A percentile compares a stretch with the other conserved stretches of the same genome.
Evolutionary conservation across 1,140 invertebrate species (phyloP).

Genomic region (Drosophila tsacasi): DNA sequence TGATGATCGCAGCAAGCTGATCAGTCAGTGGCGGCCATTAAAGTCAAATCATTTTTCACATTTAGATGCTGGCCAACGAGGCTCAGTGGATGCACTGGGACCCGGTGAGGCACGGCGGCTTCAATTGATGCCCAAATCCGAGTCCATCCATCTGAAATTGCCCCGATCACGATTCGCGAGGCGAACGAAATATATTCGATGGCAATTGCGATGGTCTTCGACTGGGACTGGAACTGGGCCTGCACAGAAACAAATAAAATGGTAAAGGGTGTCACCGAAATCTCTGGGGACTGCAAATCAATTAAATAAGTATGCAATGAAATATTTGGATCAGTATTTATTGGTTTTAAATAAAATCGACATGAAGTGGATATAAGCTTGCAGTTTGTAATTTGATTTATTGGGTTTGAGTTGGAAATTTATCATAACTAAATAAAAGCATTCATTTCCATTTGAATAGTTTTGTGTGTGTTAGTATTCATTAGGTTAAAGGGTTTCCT

Average conservation of each 20-base stretch:
- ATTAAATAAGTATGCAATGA: background rate
- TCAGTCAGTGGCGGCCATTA: slow-evolving; percentile 84
- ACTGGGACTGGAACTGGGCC: slow-evolving; percentile 27
- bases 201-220: slow-evolving; percentile 36
- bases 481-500: no score
- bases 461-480: background rate
- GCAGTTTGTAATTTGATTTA: background rate
- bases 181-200: slow-evolving; percentile 64
- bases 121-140: slow-evolving; percentile 75
- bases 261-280: background rate
- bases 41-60: slow-evolving; percentile 85
- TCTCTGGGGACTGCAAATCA: background rate
- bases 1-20: slow-evolving; percentile 47
- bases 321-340: background rate
- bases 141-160: slow-evolving; percentile 68
- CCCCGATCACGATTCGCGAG: slow-evolving; percentile 71
- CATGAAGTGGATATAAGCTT: no score
- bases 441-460: background rate
- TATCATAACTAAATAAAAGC: background rate
- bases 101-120: slow-evolving; percentile 52
- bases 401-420: background rate
- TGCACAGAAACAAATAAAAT: slow-evolving; percentile 5
- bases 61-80: slow-evolving; percentile 67
- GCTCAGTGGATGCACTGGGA: slow-evolving; percentile 16
- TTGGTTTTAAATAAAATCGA: no score